Percentiles rank a stretch among this genome's conserved stretches.
Conservation (phyloP, 2,113 vertebrate species). For the Phylloscopus whistleri region DNA sequence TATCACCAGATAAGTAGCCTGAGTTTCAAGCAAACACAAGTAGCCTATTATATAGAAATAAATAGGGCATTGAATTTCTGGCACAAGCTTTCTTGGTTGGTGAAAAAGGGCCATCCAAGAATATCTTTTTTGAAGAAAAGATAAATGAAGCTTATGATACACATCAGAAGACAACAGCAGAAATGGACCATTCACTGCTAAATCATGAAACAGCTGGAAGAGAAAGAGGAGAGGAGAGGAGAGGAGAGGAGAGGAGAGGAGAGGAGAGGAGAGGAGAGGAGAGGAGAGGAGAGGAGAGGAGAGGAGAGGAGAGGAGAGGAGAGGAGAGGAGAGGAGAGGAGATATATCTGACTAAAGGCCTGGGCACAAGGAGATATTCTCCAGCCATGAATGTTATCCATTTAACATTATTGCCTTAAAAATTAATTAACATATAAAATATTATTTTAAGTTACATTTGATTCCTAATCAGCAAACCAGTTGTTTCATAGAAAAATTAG, state of each 20-base stretch:
- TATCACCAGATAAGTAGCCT: neutral
- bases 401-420: neutral
- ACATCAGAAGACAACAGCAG: neutral
- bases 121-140: neutral
- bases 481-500: neutral
- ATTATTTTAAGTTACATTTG: neutral
- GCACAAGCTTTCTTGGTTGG: neutral
- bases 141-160: neutral
- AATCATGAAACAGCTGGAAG: neutral
- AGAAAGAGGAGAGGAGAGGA: neutral
- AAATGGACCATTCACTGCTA: neutral
- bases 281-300: neutral
- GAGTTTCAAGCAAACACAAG: neutral
- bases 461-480: neutral
- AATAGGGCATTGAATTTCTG: neutral
- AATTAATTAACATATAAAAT: neutral
- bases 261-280: too few species aligned
- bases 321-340: too few species aligned
- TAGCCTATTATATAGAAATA: neutral
- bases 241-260: too few species aligned
- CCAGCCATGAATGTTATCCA: neutral
- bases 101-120: neutral
- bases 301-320: neutral
- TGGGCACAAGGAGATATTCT: neutral
- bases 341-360: neutral